Percentiles rank a stretch among this genome's conserved stretches.
phyloP scores from a whole-genome alignment of 1,140 invertebrate genomes.

The Penaeus chinensis region DNA sequence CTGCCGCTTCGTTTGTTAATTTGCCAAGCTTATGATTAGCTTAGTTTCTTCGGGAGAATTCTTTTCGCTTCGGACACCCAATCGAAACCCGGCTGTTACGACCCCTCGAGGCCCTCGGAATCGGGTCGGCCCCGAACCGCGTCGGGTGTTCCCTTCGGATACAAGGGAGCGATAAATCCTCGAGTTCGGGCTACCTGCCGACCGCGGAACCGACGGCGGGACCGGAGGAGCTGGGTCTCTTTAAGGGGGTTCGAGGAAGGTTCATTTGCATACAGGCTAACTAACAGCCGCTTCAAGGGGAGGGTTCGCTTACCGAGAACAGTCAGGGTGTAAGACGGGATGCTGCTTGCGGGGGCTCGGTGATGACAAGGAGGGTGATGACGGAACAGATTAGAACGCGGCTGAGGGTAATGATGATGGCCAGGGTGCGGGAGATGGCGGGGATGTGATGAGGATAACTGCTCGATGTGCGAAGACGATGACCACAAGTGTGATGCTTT shows the following conservation, averaged over 20 bases:
- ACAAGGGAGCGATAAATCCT: slow-evolving; percentile 1
- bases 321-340: slow-evolving; percentile 54
- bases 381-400: slow-evolving; percentile 44
- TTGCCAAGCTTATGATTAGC: slow-evolving; percentile 57
- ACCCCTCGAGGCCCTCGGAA: no score
- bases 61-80: slow-evolving; percentile 38
- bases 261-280: slow-evolving; percentile 53
- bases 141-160: background rate
- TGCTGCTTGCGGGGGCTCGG: slow-evolving; percentile 35
- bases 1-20: slow-evolving; percentile 54
- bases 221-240: slow-evolving; percentile 18
- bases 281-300: slow-evolving; percentile 38
- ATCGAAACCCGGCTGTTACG: slow-evolving; percentile 11
- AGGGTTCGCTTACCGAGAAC: slow-evolving; percentile 44
- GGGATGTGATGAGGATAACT: background rate
- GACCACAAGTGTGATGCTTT: background rate
- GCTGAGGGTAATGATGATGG: slow-evolving; percentile 21
- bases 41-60: slow-evolving; percentile 37
- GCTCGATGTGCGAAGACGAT: background rate
- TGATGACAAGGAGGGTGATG: slow-evolving; percentile 52
- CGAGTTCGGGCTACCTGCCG: background rate
- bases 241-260: slow-evolving; percentile 28
- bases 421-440: slow-evolving; percentile 24
- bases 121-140: background rate
- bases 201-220: no score